Conservation (phyloP, 2,113 vertebrate genomes). For the Conger conger region DNA sequence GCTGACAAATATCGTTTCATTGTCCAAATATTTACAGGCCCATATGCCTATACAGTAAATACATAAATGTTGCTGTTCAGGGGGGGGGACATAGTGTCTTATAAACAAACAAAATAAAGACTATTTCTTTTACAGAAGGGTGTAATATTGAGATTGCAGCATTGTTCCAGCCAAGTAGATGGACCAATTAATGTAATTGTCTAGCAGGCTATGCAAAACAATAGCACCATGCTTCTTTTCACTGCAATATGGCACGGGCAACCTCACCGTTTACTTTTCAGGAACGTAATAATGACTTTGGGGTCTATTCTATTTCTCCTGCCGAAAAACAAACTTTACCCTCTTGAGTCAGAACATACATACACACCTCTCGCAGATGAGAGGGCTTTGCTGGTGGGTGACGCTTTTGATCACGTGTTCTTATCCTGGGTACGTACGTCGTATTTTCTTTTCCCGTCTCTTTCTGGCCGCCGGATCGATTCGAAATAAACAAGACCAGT, state of each 20-base stretch:
- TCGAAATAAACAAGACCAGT: conserved; percentile 64
- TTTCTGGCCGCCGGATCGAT: conserved; percentile 51
- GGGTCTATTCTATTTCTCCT: background rate
- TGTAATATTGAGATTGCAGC: too few species aligned
- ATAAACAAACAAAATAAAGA: background rate
- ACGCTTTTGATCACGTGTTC: conserved; percentile 71
- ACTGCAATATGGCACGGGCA: background rate
- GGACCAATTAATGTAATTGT: too few species aligned
- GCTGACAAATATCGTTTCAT: too few species aligned
- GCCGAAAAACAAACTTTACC: conserved; percentile 21
- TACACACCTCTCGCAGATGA: conserved; percentile 59
- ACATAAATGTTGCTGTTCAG: background rate
- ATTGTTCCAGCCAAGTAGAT: too few species aligned
- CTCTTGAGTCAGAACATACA: conserved; percentile 29
- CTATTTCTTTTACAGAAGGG: background rate
- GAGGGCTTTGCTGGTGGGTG: conserved; percentile 60
- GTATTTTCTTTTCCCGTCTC: conserved; percentile 68
- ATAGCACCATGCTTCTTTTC: background rate
- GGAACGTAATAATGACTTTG: background rate
- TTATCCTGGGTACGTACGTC: conserved; percentile 67
- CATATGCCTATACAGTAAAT: background rate
- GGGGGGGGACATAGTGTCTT: background rate
- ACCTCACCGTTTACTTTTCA: background rate
- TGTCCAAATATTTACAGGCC: too few species aligned
- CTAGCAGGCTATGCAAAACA: background rate